These are phyloP conservation scores for Calephelis nemesis DNA, from an alignment of 1,140 invertebrate species.

Conservation along the genomic window DNA sequence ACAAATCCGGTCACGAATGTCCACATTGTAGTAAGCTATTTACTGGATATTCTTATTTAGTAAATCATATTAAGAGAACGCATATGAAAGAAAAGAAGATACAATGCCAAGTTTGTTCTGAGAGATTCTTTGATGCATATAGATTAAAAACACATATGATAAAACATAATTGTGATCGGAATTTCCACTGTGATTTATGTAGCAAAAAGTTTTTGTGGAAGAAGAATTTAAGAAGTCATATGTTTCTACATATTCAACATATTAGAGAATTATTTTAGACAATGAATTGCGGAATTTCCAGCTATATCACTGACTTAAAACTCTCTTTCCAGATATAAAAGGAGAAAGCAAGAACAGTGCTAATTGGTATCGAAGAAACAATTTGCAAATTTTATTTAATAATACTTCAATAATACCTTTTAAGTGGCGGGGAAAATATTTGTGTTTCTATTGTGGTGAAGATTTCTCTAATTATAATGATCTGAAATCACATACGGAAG, in stretches of 20 bases:
- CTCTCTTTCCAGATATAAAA: conserved; percentile 64
- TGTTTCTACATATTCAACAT: conserved; percentile 37
- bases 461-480: conserved; percentile 53
- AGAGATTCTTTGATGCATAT: conserved; percentile 64
- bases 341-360: conserved; percentile 54
- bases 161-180: conserved; percentile 83
- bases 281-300: conserved; percentile 34
- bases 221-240: conserved; percentile 62
- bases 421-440: conserved; percentile 68
- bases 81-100: conserved; percentile 69
- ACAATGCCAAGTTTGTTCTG: conserved; percentile 56
- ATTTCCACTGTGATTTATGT: conserved; percentile 80
- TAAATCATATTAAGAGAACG: conserved; percentile 54
- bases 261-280: conserved; percentile 8
- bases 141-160: conserved; percentile 79
- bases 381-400: conserved; percentile 66
- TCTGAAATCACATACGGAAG: conserved; percentile 57
- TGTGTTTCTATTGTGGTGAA: conserved; percentile 69
- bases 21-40: conserved; percentile 59
- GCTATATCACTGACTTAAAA: conserved; percentile 9
- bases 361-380: conserved; percentile 59
- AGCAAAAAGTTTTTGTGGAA: conserved; percentile 81
- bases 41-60: conserved; percentile 64
- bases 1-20: conserved; percentile 61
- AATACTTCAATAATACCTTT: conserved; percentile 68